Conservation (phyloP, 2,797 vertebrate genomes). For the Brotula barbata region DNA sequence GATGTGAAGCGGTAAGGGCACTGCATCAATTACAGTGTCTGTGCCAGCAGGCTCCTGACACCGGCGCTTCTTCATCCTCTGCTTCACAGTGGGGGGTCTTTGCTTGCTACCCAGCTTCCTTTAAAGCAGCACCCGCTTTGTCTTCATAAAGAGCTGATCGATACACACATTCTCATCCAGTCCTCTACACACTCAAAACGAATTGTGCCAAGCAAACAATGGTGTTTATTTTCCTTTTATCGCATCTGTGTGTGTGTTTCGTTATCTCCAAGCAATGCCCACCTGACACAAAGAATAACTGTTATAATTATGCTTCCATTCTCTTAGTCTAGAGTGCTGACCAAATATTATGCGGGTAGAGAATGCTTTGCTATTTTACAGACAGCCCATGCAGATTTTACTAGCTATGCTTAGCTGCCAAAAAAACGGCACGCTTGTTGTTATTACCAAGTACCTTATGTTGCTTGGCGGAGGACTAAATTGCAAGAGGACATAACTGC, state of each 20-base stretch:
- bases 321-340: slow-evolving; percentile 6
- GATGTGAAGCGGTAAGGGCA: slow-evolving; percentile 71
- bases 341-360: slow-evolving; percentile 32
- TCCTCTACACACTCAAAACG: slow-evolving; percentile 49
- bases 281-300: slow-evolving; percentile 26
- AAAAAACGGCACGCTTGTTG: slow-evolving; percentile 36
- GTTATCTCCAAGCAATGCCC: slow-evolving; percentile 14
- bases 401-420: slow-evolving; percentile 34
- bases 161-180: slow-evolving; percentile 62
- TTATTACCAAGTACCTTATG: slow-evolving; percentile 34
- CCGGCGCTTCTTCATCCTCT: slow-evolving; percentile 78
- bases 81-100: slow-evolving; percentile 74
- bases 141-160: slow-evolving; percentile 77
- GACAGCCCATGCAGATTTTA: slow-evolving; percentile 37
- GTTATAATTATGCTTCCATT: slow-evolving; percentile 6
- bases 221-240: slow-evolving; percentile 39
- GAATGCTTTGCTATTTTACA: slow-evolving; percentile 33
- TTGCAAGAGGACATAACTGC: slow-evolving; percentile 44
- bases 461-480: slow-evolving; percentile 46
- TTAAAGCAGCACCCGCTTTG: slow-evolving; percentile 69
- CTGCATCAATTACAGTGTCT: slow-evolving; percentile 78
- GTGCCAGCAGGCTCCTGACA: slow-evolving; percentile 80
- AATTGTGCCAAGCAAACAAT: slow-evolving; percentile 58
- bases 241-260: slow-evolving; percentile 25
- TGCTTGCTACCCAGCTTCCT: slow-evolving; percentile 56